Evolutionary conservation across 2,113 vertebrate genomes (phyloP), one percentile per base, ranked within the genome.

Genomic region (Lepisosteus oculatus): DNA sequence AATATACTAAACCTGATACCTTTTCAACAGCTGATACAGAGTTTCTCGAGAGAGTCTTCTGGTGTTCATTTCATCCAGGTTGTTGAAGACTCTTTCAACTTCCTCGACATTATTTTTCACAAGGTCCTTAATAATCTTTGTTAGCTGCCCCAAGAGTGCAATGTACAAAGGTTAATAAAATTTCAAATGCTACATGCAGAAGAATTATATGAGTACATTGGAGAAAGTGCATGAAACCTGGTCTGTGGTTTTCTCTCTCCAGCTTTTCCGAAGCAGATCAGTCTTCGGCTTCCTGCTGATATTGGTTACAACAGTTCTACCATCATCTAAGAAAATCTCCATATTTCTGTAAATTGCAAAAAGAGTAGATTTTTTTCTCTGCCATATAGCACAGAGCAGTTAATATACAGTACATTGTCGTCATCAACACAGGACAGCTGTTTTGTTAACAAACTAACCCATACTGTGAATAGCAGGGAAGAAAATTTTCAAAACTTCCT

Each of bases 21-120:
- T 29, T 43, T 79, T 79, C 56, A 79, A 44, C 3, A 79, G 68
- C 68, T 79, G 77, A 41, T 79, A 79, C 68, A 76, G 42, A 6
- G 59, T 57, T 51, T 79, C 74, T 43, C 67, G 64, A 1, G 71
- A 71, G 43, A 79, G 59, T 44, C 74, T 65, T 11, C 64, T 59
- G 9, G 74, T 76, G 43, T 79, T 79, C 68, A 76, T 68, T 4
- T 47, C 14, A 45, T 79, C 74, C 43, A 76, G 65, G 43, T 73
- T 56, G 14, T 43, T 76, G n/a, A 76, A 79, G 4, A 41, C 69
- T 61, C 9, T 6, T 70, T 76, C 74, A 44, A 79, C 51, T 12
- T 44, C n/a, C 54, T 47, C 42, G 17, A 70, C 76, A 17, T 73
- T 67, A 11, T 73, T 57, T 55, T 71, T 79, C 29, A 79, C 45